Evolutionary conservation across 2,888 invertebrate genomes (phyloP).

Genomic region (Dione vanillae): DNA sequence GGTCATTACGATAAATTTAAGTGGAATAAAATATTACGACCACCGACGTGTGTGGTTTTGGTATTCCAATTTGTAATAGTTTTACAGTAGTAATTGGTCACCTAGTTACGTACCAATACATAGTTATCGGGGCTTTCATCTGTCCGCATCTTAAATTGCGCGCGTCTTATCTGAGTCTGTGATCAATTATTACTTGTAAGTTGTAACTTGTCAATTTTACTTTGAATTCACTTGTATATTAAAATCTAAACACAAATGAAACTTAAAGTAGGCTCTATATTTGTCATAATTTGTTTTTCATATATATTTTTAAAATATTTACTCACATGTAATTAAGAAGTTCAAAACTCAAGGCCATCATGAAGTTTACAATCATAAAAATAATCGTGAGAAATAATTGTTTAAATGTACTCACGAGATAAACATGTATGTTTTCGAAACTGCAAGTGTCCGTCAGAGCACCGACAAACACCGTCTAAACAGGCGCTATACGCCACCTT

Average conservation of each 20-base stretch:
- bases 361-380: not conserved
- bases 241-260: constrained; percentile 54
- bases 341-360: too few species aligned
- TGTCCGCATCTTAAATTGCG: constrained; percentile 66
- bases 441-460: constrained; percentile 92
- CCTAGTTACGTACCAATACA: constrained; percentile 11
- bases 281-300: too few species aligned
- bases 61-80: constrained; percentile 35
- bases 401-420: constrained; percentile 89
- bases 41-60: constrained; percentile 38
- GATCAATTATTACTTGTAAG: constrained; percentile 58
- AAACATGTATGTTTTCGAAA: constrained; percentile 95
- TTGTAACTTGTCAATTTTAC: constrained; percentile 61
- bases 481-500: constrained; percentile 95
- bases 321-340: too few species aligned
- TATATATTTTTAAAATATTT: too few species aligned
- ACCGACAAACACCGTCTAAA: constrained; percentile 92
- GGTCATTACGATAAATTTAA: not conserved
- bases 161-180: constrained; percentile 61
- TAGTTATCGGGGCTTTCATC: constrained; percentile 61
- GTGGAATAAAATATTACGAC: not conserved
- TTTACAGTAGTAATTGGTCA: constrained; percentile 26
- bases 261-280: not conserved
- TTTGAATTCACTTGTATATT: constrained; percentile 49
- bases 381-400: not conserved